Evolutionary conservation across 2,888 invertebrate species (phyloP), one percentile per base, ranked within the genome.

Genomic region (Parapristionchus giblindavisi): DNA sequence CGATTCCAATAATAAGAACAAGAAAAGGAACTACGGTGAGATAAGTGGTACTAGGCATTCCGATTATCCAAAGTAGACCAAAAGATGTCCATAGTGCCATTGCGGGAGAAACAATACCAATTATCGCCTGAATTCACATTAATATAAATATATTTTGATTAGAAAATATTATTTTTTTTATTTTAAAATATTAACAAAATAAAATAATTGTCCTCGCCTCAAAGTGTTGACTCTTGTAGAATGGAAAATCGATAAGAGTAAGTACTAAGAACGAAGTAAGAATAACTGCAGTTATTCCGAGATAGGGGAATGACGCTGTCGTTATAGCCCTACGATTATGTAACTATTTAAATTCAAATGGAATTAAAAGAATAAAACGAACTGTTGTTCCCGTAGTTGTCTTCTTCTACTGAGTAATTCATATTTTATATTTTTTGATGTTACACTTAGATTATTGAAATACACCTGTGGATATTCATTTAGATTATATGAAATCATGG

Each of bases 11-110:
- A 0, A 85, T 86, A 27, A 86, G 48, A 48, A 85, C 83, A 40
- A 85, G 77, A 60, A 85, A 85, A 21, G 85, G 85, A 1, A 85
- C 85, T 27, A 85, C 85, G 14, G 85, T 85, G 8, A 85, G 77
- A 73, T 85, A 84, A 65, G 85, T 85, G 52, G 84, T 83, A 78
- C 85, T 85, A 11, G 85, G 85, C 34, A 81, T 80, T 0, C 84
- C 85, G n/a, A 1, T 48, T 43, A 21, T 76, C 81, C 84, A 85
- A 0, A 85, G 77, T 2, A 84, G 63, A 1, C 85, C 85, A 29
- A 80, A 80, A 1, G 85, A 79, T 8, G 85, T 85, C 78, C 83
- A 80, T 2, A 85, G 75, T 24, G 85, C 85, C 85, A 85, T 85
- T 52, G 79, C 82, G 3, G 85, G 85, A 1, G 84, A 83, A 21